Evolutionary conservation across 2,113 vertebrate genomes (phyloP).

Genomic region (Phyllostomus hastatus): DNA sequence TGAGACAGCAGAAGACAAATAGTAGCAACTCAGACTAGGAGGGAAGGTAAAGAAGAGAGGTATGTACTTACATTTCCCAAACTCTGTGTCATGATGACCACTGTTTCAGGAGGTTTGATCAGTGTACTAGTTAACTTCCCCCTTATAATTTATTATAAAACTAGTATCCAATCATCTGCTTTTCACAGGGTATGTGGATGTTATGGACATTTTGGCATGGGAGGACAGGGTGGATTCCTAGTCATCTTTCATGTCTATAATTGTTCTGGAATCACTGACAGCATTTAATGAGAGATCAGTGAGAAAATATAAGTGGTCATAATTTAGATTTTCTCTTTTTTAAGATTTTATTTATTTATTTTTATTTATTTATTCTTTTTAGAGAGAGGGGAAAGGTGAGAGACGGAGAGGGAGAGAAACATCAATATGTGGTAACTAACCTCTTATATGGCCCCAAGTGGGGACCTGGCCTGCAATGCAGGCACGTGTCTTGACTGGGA

Average conservation of each 20-base stretch:
- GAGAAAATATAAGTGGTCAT: neutral
- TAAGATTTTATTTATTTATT: no score
- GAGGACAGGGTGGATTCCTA: neutral
- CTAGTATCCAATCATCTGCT: neutral
- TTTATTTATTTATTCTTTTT: no score
- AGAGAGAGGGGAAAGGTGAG: no score
- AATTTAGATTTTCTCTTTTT: neutral
- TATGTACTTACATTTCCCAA: neutral
- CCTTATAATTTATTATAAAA: neutral
- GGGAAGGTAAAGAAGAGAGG: neutral
- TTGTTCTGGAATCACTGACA: neutral
- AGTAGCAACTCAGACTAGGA: neutral
- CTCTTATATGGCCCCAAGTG: no score
- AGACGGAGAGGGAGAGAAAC: no score
- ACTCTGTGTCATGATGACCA: neutral
- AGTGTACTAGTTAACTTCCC: neutral
- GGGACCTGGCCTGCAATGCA: no score
- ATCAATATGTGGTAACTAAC: no score
- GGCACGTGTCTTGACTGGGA: no score
- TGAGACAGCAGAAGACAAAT: neutral
- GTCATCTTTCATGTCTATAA: neutral
- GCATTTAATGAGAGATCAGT: neutral
- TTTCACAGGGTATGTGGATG: neutral
- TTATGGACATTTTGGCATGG: neutral
- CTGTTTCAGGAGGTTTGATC: neutral